These are phyloP conservation scores for Magallana ariakensis DNA, from an alignment of 1,140 invertebrate species.

Conservation along the genomic window DNA sequence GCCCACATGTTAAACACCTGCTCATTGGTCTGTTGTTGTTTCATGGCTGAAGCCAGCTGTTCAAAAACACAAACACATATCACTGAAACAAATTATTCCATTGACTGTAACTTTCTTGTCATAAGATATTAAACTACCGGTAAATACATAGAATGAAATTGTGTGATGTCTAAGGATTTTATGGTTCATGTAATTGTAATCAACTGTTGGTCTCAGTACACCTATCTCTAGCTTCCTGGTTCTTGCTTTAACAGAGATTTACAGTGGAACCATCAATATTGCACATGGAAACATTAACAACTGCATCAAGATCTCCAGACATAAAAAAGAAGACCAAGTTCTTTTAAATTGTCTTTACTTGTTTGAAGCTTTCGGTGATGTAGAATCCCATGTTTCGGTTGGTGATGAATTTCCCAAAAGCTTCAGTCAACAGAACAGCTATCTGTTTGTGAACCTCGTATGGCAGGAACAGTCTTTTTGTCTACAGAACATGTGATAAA, in stretches of 20 bases:
- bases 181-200: too few species aligned
- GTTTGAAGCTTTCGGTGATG: slow-evolving; percentile 84
- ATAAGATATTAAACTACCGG: too few species aligned
- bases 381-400: slow-evolving; percentile 80
- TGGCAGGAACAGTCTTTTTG: slow-evolving; percentile 70
- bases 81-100: too few species aligned
- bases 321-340: too few species aligned
- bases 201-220: too few species aligned
- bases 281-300: not conserved
- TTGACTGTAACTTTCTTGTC: too few species aligned
- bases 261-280: not conserved
- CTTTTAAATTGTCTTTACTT: slow-evolving; percentile 73
- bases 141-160: too few species aligned
- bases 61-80: too few species aligned
- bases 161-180: too few species aligned
- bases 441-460: slow-evolving; percentile 80
- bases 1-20: slow-evolving; percentile 86
- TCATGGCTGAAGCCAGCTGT: slow-evolving; percentile 72
- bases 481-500: slow-evolving; percentile 48
- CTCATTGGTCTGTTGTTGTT: slow-evolving; percentile 76
- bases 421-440: slow-evolving; percentile 86
- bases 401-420: slow-evolving; percentile 83
- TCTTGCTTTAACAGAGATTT: too few species aligned
- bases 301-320: too few species aligned
- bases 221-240: too few species aligned